phyloP scores from a whole-genome alignment of 2,113 vertebrate genomes.

The Antechinus stuartii region DNA sequence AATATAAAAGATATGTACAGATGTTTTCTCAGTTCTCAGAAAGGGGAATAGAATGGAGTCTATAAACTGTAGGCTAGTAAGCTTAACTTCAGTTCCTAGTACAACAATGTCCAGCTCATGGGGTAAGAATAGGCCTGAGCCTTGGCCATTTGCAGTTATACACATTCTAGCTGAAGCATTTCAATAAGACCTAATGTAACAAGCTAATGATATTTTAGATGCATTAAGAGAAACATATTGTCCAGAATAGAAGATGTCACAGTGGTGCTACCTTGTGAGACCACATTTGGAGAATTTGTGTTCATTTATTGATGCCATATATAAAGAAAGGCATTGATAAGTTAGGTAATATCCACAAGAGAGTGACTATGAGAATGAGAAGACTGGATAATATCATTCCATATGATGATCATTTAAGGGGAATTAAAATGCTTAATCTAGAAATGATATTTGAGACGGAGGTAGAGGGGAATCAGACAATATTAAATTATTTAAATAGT shows the following conservation, averaged over 20 bases:
- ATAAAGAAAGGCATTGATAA: neutral
- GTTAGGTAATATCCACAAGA: neutral
- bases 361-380: neutral
- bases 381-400: neutral
- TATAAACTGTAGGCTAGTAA: neutral
- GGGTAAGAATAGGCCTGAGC: neutral
- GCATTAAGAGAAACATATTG: neutral
- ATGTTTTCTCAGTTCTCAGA: neutral
- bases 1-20: neutral
- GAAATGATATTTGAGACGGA: neutral
- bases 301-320: neutral
- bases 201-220: neutral
- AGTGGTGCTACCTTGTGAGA: neutral
- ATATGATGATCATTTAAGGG: neutral
- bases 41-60: neutral
- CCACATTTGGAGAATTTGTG: neutral
- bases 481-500: neutral
- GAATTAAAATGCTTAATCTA: neutral
- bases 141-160: neutral
- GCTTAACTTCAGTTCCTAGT: neutral
- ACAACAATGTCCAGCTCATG: neutral
- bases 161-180: neutral
- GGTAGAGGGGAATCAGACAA: neutral
- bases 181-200: neutral
- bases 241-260: neutral